Base-by-base conservation (phyloP, 1,140 invertebrate genomes). In the Lasioglossum albipes region DNA sequence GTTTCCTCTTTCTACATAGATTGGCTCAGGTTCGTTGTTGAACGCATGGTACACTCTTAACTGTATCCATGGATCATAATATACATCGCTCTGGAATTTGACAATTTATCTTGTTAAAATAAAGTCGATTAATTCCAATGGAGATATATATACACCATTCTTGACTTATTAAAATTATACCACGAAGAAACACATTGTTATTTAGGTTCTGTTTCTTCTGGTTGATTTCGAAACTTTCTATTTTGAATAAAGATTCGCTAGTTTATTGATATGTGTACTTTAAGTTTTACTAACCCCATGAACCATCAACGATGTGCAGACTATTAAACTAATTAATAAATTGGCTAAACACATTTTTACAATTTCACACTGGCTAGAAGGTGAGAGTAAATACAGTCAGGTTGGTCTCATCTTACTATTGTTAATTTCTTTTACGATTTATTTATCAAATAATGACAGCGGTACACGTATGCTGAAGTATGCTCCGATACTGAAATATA, bases 1-100 rank as follows among this genome's bases (percentile, higher is more conserved):
- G 81, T 95, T 96, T n/a, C 97, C 97, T 69, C 97, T 93, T 69
- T 95, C 95, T 2, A 94, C 94, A 89, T 95, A 97, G 27, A 95
- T 91, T 4, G 95, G 93, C 79, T 93, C 89, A n/a, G 93, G 91
- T 70, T 94, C 94, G 67, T 92, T 89, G 65, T 95, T 95, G 80
- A 97, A 92, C 16, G 96, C 95, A 92, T 98, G 97, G 84, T 93
- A 94, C 81, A 95, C 85, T 82, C 91, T 91, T 66, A 95, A 85
- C 62, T 94, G 94, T 61, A 95, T 78, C 88, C 94, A 94, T 22
- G 94, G 94, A 83, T 94, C 94, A 64, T 93, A 94, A 66, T 94
- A 93, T 27, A 93, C 79, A 79, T 94, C 94, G 62, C 83, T 90
- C 93, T 93, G 71, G 31, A 86, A 83, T 72, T 70, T 41, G 0